A percentile compares a stretch with the other conserved stretches of the same genome.
Evolutionary conservation across 2,797 vertebrate species (phyloP).

Genomic region (Pseudochirops cupreus): DNA sequence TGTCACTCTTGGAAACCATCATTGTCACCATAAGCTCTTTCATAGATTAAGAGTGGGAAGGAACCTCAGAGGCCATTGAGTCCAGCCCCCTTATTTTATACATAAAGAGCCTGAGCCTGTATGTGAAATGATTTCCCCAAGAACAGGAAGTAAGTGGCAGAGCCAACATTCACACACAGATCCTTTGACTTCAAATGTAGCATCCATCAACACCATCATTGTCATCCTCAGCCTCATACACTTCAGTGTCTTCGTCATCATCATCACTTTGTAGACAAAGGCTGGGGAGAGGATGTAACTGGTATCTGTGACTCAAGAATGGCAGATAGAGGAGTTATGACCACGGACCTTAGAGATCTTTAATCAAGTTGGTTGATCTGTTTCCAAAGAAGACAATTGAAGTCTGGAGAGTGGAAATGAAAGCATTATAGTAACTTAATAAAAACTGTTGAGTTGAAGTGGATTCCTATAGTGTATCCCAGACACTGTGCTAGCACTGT

Average conservation of each 20-base stretch:
- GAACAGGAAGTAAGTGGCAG: background rate
- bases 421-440: background rate
- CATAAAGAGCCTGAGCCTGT: background rate
- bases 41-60: background rate
- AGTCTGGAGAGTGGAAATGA: background rate
- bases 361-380: background rate
- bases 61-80: background rate
- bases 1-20: background rate
- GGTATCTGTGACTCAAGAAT: background rate
- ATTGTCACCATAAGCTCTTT: background rate
- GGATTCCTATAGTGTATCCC: background rate
- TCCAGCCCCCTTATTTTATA: background rate
- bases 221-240: background rate
- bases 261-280: background rate
- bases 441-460: background rate
- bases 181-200: background rate
- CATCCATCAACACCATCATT: background rate
- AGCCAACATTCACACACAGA: background rate
- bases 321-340: background rate
- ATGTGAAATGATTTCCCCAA: background rate
- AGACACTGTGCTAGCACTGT: background rate
- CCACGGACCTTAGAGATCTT: background rate
- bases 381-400: background rate
- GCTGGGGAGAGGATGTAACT: background rate
- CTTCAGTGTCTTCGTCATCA: background rate